Evolutionary conservation across 2,888 invertebrate species (phyloP).

Genomic region (Agelastica alni): DNA sequence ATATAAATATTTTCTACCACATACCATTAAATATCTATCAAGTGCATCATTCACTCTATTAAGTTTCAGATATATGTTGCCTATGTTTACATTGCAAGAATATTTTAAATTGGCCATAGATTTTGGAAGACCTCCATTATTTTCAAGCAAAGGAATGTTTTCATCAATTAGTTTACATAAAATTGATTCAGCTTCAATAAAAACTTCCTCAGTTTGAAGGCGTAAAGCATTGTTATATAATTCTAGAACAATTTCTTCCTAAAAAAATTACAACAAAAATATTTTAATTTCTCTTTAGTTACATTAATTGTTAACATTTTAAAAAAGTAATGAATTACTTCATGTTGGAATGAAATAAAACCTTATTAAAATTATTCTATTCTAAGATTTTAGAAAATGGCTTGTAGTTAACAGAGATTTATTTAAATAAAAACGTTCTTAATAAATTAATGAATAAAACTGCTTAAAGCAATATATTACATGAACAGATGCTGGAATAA

Average conservation of each 20-base stretch:
- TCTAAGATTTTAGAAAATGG: no score
- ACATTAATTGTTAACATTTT: no score
- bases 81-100: conserved; percentile 82
- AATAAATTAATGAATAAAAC: neutral
- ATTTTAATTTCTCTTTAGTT: no score
- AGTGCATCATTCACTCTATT: conserved; percentile 67
- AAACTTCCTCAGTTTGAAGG: conserved; percentile 67
- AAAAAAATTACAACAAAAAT: conserved; percentile 30
- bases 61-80: conserved; percentile 66
- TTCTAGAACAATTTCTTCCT: conserved; percentile 80
- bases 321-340: no score
- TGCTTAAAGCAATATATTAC: conserved; percentile 10
- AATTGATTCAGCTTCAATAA: conserved; percentile 69
- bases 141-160: conserved; percentile 60
- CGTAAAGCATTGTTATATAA: conserved; percentile 79
- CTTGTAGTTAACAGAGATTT: neutral
- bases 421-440: neutral
- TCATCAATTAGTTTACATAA: conserved; percentile 68
- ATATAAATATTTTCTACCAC: no score
- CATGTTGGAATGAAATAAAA: no score
- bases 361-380: no score
- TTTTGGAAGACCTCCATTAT: conserved; percentile 61
- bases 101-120: conserved; percentile 77
- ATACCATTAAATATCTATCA: conserved; percentile 69
- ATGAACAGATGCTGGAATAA: no score